Conservation (phyloP, 1,140 invertebrate genomes). For the Heterodera carotae region DNA sequence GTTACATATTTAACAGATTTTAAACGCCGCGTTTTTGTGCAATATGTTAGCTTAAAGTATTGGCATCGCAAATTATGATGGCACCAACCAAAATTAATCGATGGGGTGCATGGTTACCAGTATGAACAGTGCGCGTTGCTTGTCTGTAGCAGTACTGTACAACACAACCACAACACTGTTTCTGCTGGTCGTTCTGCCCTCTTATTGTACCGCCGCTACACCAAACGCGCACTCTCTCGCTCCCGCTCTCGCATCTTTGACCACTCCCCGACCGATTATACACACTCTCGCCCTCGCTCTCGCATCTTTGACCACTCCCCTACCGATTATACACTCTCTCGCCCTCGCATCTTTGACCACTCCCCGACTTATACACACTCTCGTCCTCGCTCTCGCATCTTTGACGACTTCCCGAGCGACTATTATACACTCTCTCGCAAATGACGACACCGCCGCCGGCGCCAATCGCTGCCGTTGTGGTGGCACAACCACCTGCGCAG, state of each 20-base stretch:
- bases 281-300: background rate
- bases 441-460: background rate
- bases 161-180: background rate
- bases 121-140: no score
- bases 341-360: background rate
- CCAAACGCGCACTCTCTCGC: background rate
- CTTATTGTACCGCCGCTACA: background rate
- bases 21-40: no score
- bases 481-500: background rate
- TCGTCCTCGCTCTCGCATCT: background rate
- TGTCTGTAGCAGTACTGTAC: constrained; percentile 1
- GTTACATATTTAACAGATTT: no score
- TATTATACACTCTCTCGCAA: background rate
- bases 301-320: background rate
- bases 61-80: no score
- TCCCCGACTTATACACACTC: background rate
- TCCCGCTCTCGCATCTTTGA: background rate
- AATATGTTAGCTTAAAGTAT: no score
- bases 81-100: no score
- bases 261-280: background rate
- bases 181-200: background rate
- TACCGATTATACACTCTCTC: background rate
- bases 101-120: no score
- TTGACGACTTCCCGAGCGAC: background rate
- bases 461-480: background rate